Base-by-base conservation (phyloP, 2,888 invertebrate genomes). In the Phortica magna region DNA sequence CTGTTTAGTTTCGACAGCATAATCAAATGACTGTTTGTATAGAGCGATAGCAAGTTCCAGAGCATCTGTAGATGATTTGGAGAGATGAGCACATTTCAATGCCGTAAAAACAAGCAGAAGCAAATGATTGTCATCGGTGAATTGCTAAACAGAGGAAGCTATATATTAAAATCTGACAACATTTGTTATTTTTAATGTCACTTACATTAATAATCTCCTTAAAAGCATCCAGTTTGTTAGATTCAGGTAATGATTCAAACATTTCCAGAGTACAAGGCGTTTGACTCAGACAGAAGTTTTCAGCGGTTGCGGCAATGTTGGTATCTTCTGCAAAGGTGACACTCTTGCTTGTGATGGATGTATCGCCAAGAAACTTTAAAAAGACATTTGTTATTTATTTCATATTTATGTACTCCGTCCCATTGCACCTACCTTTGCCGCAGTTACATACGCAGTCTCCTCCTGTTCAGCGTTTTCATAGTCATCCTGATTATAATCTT, bases 51-150 rank as follows among this genome's bases (percentile, higher is more conserved):
- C 88, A 75, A 91, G 75, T 2, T 90, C 88, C 9, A 91, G 78
- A 3, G 92, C 92, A 2, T 90, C 88, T 17, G 81, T 77, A 0
- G 91, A 92, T 4, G 85, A 77, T 71, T 89, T 79, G 0, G 91
- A 83, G 17, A 92, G 80, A 74, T 91, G 89, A 0, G 89, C 91
- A 75, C 91, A 90, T 82, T 92, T 92, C 2, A 92, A 80, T 7
- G 91, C 84, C n/a, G 91, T 90, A 59, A 91, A 92, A n/a, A 91
- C 84, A 2, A 91, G 84, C 65, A 90, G 75, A 22, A 90, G 83
- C 17, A 92, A 76, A 73, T 92, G 90, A 39, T 91, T 88, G 22
- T 92, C 91, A 2, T 84, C 89, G 48, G 78, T 83, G 67, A 88
- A 90, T 83, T 84, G 83, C 92, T 92, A 48, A 14, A 57, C 70